Conservation (phyloP, 2,888 invertebrate species). For the Cephus pulcher region DNA sequence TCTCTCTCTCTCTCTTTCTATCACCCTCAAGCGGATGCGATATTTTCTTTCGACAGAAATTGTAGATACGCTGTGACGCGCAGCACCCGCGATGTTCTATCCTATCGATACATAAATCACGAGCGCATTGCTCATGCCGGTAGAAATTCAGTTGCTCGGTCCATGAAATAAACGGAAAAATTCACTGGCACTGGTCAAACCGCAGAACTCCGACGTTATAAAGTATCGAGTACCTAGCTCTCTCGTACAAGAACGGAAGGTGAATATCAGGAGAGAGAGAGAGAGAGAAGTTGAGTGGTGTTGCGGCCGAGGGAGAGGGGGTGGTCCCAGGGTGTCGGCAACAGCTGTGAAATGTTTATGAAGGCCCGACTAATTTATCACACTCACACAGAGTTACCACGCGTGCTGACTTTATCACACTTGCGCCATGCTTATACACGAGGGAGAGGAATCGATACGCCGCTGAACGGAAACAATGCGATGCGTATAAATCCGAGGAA, state of each 20-base stretch:
- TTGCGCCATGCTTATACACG: conserved; percentile 17
- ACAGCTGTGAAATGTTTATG: conserved; percentile 65
- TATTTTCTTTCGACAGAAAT: conserved; percentile 4
- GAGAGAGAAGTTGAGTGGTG: not conserved
- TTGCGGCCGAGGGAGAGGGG: conserved; percentile 20
- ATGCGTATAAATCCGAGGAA: conserved; percentile 18
- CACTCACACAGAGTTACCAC: conserved; percentile 37
- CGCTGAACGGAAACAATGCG: conserved; percentile 24
- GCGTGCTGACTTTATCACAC: conserved; percentile 19
- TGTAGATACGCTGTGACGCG: not conserved
- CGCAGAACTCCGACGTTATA: conserved; percentile 37
- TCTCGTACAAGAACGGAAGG: not conserved
- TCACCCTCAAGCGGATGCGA: not conserved
- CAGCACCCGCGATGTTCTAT: conserved; percentile 17
- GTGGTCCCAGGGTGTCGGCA: conserved; percentile 51
- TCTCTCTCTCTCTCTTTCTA: not conserved
- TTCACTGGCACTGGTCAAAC: conserved; percentile 36
- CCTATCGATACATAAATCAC: conserved; percentile 27
- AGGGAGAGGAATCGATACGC: conserved; percentile 25
- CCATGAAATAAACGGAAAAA: conserved; percentile 27
- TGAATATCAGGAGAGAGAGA: conserved; percentile 11
- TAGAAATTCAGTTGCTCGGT: conserved; percentile 24
- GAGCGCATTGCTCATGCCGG: conserved; percentile 15
- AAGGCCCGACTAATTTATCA: conserved; percentile 64
- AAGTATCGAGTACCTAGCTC: conserved; percentile 39